phyloP scores from a whole-genome alignment of 2,113 vertebrate genomes.

The Eretmochelys imbricata region DNA sequence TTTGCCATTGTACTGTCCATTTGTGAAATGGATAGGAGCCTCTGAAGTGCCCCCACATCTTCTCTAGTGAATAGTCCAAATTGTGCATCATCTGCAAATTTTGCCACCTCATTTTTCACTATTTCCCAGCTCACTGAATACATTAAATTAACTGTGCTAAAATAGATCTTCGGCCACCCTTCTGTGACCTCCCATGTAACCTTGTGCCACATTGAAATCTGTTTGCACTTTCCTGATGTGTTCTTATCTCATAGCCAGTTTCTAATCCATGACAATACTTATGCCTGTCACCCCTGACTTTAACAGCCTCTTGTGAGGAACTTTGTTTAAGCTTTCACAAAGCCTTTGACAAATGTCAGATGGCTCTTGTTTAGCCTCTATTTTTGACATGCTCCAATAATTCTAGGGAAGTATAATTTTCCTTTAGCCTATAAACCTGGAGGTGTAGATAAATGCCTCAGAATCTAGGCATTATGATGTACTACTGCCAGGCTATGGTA shows the following conservation, averaged over 20 bases:
- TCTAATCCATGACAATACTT: not conserved
- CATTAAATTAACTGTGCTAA: not conserved
- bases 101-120: not conserved
- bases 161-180: not conserved
- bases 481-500: not conserved
- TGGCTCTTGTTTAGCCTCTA: not conserved
- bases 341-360: not conserved
- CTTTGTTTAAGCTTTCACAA: not conserved
- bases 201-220: not conserved
- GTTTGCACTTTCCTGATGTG: not conserved
- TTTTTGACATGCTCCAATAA: not conserved
- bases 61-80: not conserved
- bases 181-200: not conserved
- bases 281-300: not conserved
- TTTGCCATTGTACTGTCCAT: not conserved
- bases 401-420: not conserved
- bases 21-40: not conserved
- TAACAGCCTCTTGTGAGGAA: not conserved
- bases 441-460: not conserved
- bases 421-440: not conserved
- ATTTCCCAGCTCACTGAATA: not conserved
- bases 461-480: not conserved
- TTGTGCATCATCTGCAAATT: not conserved
- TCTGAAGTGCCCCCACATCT: not conserved
- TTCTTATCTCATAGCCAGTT: not conserved